Percentiles rank a stretch among this genome's conserved stretches.
phyloP scores from a whole-genome alignment of 2,888 invertebrate species.

The Sepiola atlantica region DNA sequence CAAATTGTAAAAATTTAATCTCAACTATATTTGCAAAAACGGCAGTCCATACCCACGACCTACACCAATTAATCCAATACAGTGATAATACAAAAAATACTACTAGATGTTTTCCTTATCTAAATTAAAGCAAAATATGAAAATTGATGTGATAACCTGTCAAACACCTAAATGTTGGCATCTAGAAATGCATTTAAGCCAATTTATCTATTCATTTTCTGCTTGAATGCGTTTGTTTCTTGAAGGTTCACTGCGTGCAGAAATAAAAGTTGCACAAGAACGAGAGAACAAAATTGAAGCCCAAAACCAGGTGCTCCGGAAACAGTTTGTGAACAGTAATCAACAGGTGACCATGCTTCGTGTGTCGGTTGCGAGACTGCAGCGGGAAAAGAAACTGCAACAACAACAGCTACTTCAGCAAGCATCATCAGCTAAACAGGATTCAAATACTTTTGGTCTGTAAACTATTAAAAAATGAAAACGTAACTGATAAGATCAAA shows the following conservation, averaged over 20 bases:
- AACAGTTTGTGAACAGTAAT: slow-evolving; percentile 65
- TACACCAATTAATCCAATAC: too few species aligned
- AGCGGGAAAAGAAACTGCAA: slow-evolving; percentile 62
- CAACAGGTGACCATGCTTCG: slow-evolving; percentile 65
- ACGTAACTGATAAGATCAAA: neutral
- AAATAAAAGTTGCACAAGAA: slow-evolving; percentile 50
- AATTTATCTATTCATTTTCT: neutral
- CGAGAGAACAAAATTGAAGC: slow-evolving; percentile 60
- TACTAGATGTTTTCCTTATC: too few species aligned
- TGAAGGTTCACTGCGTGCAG: slow-evolving; percentile 43
- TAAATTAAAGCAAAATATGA: too few species aligned
- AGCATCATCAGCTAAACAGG: slow-evolving; percentile 50
- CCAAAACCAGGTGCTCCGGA: slow-evolving; percentile 62
- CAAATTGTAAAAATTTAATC: too few species aligned
- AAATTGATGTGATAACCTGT: too few species aligned
- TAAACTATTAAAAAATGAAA: neutral
- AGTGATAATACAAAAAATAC: too few species aligned
- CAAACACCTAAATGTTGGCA: too few species aligned
- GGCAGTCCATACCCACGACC: too few species aligned
- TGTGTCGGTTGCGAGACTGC: slow-evolving; percentile 64
- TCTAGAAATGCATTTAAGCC: neutral
- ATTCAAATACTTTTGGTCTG: neutral
- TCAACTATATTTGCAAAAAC: too few species aligned
- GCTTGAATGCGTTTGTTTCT: slow-evolving; percentile 23
- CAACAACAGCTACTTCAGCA: slow-evolving; percentile 44